These are phyloP conservation scores for Euproctis similis DNA, from an alignment of 2,888 invertebrate species.

Conservation along the genomic window DNA sequence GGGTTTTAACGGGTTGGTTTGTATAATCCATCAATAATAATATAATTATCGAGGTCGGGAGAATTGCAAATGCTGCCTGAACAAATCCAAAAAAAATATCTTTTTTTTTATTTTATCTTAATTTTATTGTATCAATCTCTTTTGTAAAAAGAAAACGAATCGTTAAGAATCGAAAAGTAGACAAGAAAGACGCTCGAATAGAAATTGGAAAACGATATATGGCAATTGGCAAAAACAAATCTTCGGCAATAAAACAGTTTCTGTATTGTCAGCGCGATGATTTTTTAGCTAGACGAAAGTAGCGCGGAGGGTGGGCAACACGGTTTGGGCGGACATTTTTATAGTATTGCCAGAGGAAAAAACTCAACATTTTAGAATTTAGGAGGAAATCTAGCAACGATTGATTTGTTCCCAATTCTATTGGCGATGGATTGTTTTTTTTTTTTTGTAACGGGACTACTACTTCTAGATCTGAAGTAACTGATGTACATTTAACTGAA, in stretches of 20 bases:
- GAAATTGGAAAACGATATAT: conserved; percentile 63
- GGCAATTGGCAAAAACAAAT: conserved; percentile 70
- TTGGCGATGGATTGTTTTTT: conserved; percentile 10
- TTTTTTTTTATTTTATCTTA: no score
- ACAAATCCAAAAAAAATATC: no score
- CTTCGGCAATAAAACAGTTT: conserved; percentile 63
- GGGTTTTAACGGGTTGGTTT: no score
- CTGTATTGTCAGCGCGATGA: conserved; percentile 55
- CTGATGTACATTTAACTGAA: no score
- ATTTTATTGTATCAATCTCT: background rate
- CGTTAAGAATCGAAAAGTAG: conserved; percentile 29
- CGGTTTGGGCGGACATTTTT: conserved; percentile 70
- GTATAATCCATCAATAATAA: no score
- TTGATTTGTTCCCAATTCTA: conserved; percentile 48
- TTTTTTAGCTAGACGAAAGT: conserved; percentile 15
- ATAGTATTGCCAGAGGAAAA: conserved; percentile 49
- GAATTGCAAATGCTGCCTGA: no score
- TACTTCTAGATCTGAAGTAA: no score
- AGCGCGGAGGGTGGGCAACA: conserved; percentile 38
- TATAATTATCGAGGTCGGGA: no score
- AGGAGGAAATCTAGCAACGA: conserved; percentile 40
- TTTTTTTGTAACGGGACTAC: background rate
- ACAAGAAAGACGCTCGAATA: conserved; percentile 55
- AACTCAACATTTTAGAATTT: conserved; percentile 34
- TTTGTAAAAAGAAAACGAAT: conserved; percentile 10